Evolutionary conservation across 2,888 invertebrate genomes (phyloP).

Genomic region (Lumbricus terrestris): DNA sequence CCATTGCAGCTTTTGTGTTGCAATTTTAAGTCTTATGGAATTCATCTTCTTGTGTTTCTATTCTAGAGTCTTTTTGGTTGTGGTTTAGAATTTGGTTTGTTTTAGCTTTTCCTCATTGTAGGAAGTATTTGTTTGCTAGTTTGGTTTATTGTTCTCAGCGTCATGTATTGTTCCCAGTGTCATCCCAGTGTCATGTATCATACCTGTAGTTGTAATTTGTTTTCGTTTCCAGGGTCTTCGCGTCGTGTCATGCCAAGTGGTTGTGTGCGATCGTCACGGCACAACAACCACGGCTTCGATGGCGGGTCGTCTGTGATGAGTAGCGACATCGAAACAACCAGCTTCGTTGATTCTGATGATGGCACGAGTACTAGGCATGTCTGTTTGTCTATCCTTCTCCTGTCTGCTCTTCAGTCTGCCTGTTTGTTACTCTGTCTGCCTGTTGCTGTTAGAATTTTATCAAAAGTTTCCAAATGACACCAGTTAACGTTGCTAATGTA

Average conservation of each 20-base stretch:
- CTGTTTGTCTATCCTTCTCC: too few species aligned
- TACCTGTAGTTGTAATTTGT: background rate
- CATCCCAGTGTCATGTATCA: background rate
- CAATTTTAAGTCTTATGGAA: background rate
- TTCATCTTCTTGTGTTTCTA: background rate
- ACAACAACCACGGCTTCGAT: slow-evolving; percentile 61
- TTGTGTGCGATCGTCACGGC: background rate
- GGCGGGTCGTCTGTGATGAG: slow-evolving; percentile 86
- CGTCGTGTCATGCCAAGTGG: background rate
- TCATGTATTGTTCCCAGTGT: background rate
- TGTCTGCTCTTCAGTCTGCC: too few species aligned
- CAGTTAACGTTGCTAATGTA: too few species aligned
- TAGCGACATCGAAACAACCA: slow-evolving; percentile 92
- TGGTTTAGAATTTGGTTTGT: background rate
- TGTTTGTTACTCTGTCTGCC: too few species aligned
- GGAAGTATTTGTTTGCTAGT: background rate
- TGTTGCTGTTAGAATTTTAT: too few species aligned
- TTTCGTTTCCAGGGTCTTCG: background rate
- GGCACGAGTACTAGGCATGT: slow-evolving; percentile 29
- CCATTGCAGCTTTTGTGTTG: background rate
- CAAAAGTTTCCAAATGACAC: background rate
- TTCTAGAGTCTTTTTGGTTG: background rate
- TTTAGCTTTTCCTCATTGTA: background rate
- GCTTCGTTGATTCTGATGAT: slow-evolving; percentile 89
- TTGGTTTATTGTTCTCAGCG: slow-evolving; percentile 8